These are phyloP conservation scores for Danio jaintianensis DNA, from an alignment of 2,797 vertebrate species.

Conservation along the genomic window DNA sequence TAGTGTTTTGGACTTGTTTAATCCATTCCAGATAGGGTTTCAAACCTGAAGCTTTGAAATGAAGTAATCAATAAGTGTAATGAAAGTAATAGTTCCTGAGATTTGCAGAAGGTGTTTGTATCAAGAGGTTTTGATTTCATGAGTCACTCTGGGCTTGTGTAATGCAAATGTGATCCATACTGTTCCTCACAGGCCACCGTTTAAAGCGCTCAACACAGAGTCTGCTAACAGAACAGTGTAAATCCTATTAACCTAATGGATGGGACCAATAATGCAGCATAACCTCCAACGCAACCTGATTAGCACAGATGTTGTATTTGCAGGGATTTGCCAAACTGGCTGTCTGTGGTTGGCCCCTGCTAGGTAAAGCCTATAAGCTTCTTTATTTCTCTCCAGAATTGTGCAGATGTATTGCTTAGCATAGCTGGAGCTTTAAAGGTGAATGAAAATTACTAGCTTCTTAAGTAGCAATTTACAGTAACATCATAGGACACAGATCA, in stretches of 20 bases:
- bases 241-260: conserved; percentile 79
- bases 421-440: conserved; percentile 61
- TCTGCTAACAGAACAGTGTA: conserved; percentile 66
- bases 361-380: conserved; percentile 67
- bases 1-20: conserved; percentile 26
- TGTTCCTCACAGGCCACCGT: conserved; percentile 65
- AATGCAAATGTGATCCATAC: conserved; percentile 67
- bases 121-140: conserved; percentile 58
- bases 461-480: conserved; percentile 64
- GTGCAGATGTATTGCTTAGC: conserved; percentile 60
- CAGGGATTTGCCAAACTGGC: conserved; percentile 68
- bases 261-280: conserved; percentile 78
- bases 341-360: conserved; percentile 66
- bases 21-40: conserved; percentile 32
- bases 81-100: conserved; percentile 56
- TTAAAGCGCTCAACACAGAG: conserved; percentile 65
- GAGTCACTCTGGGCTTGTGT: conserved; percentile 64
- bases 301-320: conserved; percentile 74
- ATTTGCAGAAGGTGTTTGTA: conserved; percentile 46
- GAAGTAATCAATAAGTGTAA: conserved; percentile 52
- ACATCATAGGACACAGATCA: conserved; percentile 62
- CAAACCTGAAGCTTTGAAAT: conserved; percentile 19
- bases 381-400: conserved; percentile 62
- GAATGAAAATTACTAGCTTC: conserved; percentile 53
- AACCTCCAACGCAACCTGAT: conserved; percentile 73